Evolutionary conservation across 2,888 invertebrate species (phyloP).

Genomic region (Machimus rusticus): DNA sequence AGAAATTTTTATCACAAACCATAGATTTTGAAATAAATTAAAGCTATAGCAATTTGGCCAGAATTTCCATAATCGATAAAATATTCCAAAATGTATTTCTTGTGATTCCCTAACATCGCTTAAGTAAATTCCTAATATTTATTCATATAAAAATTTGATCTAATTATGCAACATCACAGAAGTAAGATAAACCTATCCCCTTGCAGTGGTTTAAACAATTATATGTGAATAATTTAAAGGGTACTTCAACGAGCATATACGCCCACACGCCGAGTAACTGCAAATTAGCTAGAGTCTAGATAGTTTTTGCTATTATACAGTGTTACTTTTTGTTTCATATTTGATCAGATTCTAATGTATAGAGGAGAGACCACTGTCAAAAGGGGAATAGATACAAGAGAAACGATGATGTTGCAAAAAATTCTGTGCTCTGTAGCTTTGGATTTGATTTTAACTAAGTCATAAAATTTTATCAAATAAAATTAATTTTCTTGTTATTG

Average conservation of each 20-base stretch:
- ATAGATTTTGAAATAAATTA: not conserved
- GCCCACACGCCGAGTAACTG: not conserved
- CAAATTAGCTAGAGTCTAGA: not conserved
- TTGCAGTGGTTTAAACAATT: conserved; percentile 7
- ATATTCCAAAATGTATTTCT: not conserved
- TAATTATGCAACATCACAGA: conserved; percentile 12
- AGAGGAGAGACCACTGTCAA: conserved; percentile 4
- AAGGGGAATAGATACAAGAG: conserved; percentile 14
- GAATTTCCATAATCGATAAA: conserved; percentile 18
- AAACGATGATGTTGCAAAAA: conserved; percentile 26
- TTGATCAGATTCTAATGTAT: not conserved
- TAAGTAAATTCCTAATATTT: not conserved
- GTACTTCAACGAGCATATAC: not conserved
- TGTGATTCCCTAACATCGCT: not conserved
- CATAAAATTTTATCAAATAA: not conserved
- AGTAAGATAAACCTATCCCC: not conserved
- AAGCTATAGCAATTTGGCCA: conserved; percentile 44
- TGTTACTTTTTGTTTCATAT: not conserved
- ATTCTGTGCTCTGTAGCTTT: not conserved
- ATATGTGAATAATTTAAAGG: not conserved
- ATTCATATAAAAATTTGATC: not conserved
- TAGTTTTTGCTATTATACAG: not conserved
- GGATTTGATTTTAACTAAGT: not conserved
- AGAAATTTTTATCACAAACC: not conserved
- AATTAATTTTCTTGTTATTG: not conserved